Conservation (phyloP, 2,888 invertebrate genomes). For the Apodemia hepburni region DNA sequence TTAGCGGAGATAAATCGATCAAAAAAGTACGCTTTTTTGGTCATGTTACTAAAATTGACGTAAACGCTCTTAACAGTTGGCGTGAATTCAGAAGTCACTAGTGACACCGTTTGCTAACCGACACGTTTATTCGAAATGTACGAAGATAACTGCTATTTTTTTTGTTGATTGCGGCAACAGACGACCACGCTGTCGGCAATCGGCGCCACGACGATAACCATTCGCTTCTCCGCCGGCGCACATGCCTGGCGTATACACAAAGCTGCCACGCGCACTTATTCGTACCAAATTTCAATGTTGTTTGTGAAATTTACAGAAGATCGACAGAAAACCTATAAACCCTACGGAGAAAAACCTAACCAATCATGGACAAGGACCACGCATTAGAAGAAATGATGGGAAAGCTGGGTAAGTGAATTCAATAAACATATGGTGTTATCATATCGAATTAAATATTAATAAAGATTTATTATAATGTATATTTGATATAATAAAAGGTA, state of each 20-base stretch:
- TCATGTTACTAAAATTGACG: no score
- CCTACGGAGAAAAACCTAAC: slow-evolving; percentile 31
- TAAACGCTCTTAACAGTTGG: not conserved
- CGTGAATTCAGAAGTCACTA: not conserved
- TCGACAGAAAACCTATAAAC: slow-evolving; percentile 25
- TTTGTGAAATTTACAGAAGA: slow-evolving; percentile 56
- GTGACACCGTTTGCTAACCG: not conserved
- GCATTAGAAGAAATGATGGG: slow-evolving; percentile 84
- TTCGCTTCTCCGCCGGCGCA: slow-evolving; percentile 69
- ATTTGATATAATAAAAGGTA: not conserved
- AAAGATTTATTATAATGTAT: not conserved
- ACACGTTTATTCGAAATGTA: slow-evolving; percentile 45
- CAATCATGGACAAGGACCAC: slow-evolving; percentile 81
- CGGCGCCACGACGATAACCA: slow-evolving; percentile 55
- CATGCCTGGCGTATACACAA: slow-evolving; percentile 54
- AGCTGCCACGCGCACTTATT: slow-evolving; percentile 42
- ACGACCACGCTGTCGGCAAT: slow-evolving; percentile 37
- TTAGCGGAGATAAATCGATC: no score
- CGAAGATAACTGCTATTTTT: slow-evolving; percentile 65
- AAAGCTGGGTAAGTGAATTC: slow-evolving; percentile 77
- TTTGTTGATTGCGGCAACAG: slow-evolving; percentile 64
- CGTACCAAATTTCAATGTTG: slow-evolving; percentile 54
- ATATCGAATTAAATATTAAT: not conserved
- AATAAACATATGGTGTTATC: slow-evolving; percentile 46
- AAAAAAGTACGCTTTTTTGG: no score